Conservation (phyloP, 2,888 invertebrate genomes). For the Hirtodrosophila histrioides region DNA sequence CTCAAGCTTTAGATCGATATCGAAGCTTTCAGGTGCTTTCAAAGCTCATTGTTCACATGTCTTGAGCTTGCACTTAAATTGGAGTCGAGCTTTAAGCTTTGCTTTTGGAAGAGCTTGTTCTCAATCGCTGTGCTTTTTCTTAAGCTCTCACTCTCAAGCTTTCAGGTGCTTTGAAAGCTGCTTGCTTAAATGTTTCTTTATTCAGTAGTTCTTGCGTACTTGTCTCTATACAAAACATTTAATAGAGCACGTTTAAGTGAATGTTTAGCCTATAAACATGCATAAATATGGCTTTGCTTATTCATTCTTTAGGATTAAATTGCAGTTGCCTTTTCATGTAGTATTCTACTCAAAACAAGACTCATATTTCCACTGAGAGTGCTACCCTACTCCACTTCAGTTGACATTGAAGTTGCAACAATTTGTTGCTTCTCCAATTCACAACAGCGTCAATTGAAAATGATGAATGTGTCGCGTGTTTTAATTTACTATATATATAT, state of each 20-base stretch:
- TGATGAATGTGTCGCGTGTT: constrained; percentile 70
- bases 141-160: background rate
- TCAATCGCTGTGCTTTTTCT: too few species aligned
- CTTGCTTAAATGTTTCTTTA: background rate
- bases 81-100: too few species aligned
- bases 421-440: constrained; percentile 41
- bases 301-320: constrained; percentile 15
- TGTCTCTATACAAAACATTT: too few species aligned
- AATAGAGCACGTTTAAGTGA: too few species aligned
- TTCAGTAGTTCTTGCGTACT: too few species aligned
- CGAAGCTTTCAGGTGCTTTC: constrained; percentile 9
- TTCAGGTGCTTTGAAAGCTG: constrained; percentile 1
- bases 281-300: too few species aligned
- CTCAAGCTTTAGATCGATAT: background rate
- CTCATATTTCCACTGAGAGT: constrained; percentile 35
- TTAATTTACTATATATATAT: constrained; percentile 47
- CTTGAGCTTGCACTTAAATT: too few species aligned
- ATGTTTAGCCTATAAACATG: too few species aligned
- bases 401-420: constrained; percentile 55
- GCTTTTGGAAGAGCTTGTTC: too few species aligned
- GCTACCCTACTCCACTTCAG: constrained; percentile 35
- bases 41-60: background rate
- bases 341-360: background rate
- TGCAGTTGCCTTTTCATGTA: constrained; percentile 15
- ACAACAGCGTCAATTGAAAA: constrained; percentile 61